Conservation (phyloP, 2,797 vertebrate species). For the Leptatherina wallacei region DNA sequence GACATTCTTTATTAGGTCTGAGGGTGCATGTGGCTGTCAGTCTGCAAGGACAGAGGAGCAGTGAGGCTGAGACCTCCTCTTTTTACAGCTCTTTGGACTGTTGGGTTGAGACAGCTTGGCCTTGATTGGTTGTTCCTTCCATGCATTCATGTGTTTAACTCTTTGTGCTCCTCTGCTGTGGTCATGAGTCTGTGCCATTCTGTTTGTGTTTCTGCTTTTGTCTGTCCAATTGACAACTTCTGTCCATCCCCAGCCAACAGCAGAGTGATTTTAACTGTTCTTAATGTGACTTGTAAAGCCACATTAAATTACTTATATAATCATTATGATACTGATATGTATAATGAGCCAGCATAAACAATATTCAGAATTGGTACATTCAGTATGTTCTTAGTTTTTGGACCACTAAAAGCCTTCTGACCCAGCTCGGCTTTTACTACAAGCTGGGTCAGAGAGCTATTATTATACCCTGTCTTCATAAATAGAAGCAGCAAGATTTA, state of each 20-base stretch:
- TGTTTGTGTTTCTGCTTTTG: not conserved
- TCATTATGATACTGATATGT: not conserved
- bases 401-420: not conserved
- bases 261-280: not conserved
- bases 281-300: not conserved
- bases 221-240: not conserved
- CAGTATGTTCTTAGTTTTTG: not conserved
- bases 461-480: constrained; percentile 19
- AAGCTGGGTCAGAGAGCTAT: constrained; percentile 9
- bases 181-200: constrained; percentile 13
- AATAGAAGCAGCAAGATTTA: constrained; percentile 41
- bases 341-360: not conserved
- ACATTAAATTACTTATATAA: constrained; percentile 2
- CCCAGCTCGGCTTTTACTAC: not conserved
- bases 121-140: constrained; percentile 54
- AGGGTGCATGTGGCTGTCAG: constrained; percentile 17
- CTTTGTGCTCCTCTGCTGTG: constrained; percentile 47
- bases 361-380: not conserved
- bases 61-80: constrained; percentile 47
- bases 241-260: not conserved
- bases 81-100: constrained; percentile 43
- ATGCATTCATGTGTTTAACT: constrained; percentile 60
- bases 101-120: constrained; percentile 39
- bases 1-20: constrained; percentile 34
- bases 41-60: constrained; percentile 33